Evolutionary conservation across 2,888 invertebrate species (phyloP).

Genomic region (Orthosia incerta): DNA sequence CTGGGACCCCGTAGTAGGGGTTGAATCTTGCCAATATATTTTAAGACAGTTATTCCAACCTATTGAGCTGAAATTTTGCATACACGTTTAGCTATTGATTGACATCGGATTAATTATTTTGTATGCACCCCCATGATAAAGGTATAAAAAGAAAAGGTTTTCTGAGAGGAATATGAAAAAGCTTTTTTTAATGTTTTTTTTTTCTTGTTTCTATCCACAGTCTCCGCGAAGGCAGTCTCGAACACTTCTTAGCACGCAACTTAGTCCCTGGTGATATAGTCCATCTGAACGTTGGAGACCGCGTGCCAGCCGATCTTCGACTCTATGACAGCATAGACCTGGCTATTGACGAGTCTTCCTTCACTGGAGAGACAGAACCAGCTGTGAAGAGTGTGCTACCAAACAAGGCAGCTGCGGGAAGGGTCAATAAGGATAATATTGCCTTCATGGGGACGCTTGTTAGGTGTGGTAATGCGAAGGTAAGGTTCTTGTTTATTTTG

Average conservation of each 20-base stretch:
- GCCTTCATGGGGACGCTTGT: constrained; percentile 99
- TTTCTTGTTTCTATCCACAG: constrained; percentile 86
- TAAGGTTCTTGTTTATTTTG: constrained; percentile 72
- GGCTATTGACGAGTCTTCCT: constrained; percentile 99
- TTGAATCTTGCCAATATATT: too few species aligned
- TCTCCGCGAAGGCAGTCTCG: constrained; percentile 96
- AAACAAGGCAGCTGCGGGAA: constrained; percentile 92
- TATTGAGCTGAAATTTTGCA: too few species aligned
- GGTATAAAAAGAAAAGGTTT: too few species aligned
- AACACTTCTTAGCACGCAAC: constrained; percentile 98
- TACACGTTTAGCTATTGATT: too few species aligned
- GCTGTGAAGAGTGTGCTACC: constrained; percentile 94
- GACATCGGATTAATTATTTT: too few species aligned
- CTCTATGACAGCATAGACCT: constrained; percentile 98
- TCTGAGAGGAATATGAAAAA: not conserved
- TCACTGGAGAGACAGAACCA: constrained; percentile 99
- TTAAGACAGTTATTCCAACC: too few species aligned
- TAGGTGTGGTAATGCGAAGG: constrained; percentile 98
- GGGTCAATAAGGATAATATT: constrained; percentile 95
- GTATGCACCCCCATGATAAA: too few species aligned
- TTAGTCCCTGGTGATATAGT: constrained; percentile 99
- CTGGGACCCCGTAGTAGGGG: too few species aligned
- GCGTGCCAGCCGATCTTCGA: constrained; percentile 98
- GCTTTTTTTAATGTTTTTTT: not conserved
- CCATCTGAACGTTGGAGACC: constrained; percentile 97